Percentiles rank a stretch among this genome's conserved stretches.
phyloP scores from a whole-genome alignment of 1,140 invertebrate species.

The Orchestia grillus region DNA sequence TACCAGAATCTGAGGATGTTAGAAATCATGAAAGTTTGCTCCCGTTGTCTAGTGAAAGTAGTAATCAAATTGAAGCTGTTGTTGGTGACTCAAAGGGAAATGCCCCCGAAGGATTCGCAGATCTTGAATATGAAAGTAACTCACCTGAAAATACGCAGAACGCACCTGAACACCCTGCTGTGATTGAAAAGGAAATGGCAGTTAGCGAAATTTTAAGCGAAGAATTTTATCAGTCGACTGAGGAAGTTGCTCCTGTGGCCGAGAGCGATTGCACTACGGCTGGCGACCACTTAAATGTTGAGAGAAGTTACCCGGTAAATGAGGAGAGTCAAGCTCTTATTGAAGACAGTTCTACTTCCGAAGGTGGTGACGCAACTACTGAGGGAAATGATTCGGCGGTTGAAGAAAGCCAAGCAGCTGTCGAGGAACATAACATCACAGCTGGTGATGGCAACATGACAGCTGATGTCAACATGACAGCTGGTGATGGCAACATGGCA shows the following conservation, averaged over 20 bases:
- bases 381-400: background rate
- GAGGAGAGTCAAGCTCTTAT: background rate
- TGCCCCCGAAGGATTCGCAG: background rate
- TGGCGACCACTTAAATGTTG: background rate
- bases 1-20: background rate
- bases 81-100: background rate
- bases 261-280: background rate
- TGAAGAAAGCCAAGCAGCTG: conserved; percentile 42
- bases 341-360: background rate
- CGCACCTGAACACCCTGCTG: background rate
- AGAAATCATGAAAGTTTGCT: background rate
- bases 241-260: background rate
- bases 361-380: background rate
- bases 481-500: too few species aligned
- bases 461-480: too few species aligned
- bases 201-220: background rate
- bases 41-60: background rate
- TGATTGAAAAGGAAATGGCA: background rate
- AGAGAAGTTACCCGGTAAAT: background rate
- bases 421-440: background rate
- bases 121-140: background rate
- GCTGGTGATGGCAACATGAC: background rate
- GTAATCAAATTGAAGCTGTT: background rate
- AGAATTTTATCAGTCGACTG: background rate
- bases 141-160: background rate